phyloP scores from a whole-genome alignment of 2,888 invertebrate genomes.

The Tipula unca region DNA sequence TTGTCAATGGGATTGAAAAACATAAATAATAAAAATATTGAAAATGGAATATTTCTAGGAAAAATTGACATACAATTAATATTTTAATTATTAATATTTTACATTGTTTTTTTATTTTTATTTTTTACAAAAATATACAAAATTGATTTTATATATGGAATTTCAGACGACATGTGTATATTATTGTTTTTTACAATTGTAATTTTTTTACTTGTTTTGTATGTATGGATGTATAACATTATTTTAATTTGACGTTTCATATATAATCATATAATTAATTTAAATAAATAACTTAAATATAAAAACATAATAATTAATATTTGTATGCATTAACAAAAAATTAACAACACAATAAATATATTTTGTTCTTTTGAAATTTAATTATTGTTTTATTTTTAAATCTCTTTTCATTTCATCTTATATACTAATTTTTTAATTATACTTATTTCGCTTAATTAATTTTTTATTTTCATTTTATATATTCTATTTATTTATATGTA shows the following conservation, averaged over 20 bases:
- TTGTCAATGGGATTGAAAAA: no score
- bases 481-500: neutral
- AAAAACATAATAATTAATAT: neutral
- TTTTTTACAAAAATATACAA: neutral
- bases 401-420: neutral
- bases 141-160: neutral
- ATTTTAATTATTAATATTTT: neutral
- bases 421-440: neutral
- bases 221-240: no score
- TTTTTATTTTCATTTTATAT: neutral
- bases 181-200: neutral
- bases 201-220: neutral
- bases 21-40: no score
- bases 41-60: neutral
- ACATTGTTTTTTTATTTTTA: neutral
- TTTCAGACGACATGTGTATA: slow-evolving; percentile 1
- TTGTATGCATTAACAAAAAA: neutral
- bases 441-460: neutral
- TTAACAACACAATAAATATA: neutral
- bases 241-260: neutral
- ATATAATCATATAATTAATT: neutral
- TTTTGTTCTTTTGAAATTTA: neutral
- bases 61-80: neutral
- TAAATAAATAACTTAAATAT: neutral
- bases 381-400: neutral